Conservation (phyloP, 2,113 vertebrate species). For the Mustelus asterias region DNA sequence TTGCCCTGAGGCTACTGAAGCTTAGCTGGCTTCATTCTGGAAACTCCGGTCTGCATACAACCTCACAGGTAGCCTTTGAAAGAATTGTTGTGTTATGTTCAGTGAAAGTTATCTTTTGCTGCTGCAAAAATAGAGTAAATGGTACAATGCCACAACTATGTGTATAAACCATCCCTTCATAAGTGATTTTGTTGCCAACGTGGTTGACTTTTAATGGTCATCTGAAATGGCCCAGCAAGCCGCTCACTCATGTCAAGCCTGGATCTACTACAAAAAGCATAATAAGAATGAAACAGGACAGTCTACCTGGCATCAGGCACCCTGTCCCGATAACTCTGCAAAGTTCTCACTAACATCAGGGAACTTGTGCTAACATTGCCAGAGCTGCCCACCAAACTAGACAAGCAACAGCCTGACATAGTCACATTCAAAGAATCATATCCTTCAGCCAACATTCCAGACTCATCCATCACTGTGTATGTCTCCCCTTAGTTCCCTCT, state of each 20-base stretch:
- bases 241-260: too few relatives aligned
- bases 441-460: background rate
- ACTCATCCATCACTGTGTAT: background rate
- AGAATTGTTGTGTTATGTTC: background rate
- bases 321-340: too few relatives aligned
- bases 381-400: background rate
- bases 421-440: background rate
- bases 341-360: background rate
- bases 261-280: too few relatives aligned
- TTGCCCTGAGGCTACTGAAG: too few relatives aligned
- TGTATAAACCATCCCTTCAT: background rate
- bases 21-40: background rate
- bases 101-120: background rate
- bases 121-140: background rate
- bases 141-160: background rate
- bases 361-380: background rate
- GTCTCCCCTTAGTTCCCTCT: background rate
- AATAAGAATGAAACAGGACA: background rate
- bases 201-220: too few relatives aligned
- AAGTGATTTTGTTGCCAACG: background rate
- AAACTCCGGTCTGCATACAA: background rate
- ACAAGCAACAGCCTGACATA: background rate
- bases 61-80: background rate
- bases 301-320: background rate
- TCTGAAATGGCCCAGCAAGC: too few relatives aligned